Evolutionary conservation across 2,113 vertebrate species (phyloP), one percentile per base, ranked within the genome.

Genomic region (Thalassoma bifasciatum): DNA sequence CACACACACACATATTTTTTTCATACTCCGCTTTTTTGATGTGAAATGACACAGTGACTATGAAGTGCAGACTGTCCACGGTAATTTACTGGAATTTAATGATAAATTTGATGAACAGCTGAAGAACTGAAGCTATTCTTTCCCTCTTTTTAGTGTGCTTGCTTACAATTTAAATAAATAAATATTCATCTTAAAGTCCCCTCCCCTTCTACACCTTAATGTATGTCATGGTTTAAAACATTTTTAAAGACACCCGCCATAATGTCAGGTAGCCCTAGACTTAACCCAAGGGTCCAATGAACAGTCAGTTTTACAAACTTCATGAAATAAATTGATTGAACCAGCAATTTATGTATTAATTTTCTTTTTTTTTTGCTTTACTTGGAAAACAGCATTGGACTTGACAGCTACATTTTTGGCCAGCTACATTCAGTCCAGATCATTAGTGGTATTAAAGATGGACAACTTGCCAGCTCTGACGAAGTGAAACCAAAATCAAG

Each of bases 1-100:
- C 30, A 30, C 53, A 24, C 69, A 38, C 16, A 56, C 69, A 81
- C 60, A 75, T 73, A 77, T 83, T 82, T 75, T 44, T 24, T 50
- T 36, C 34, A 40, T 51, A 63, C 47, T 42, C 42, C 52, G 65
- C 8, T 42, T 76, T 85, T 88, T 81, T 85, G 78, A 86, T 88
- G 65, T 87, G 76, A 84, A 87, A 88, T 84, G 89, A 82, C 88
- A 84, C 76, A 84, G 66, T 79, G 74, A 81, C 77, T 79, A 74
- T 74, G 26, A 75, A 84, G 76, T 86, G 72, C 72, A 88, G 38
- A 79, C 72, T 77, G 83, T 85, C 77, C 2, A 8, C 50, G 81
- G 40, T 60, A 11, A 81, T 87, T 67, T 82, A 23, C 4, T 26
- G 14, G 9, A 14, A 38, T 57, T 81, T 81, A 26, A 69, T 62